phyloP scores from a whole-genome alignment of 2,113 vertebrate genomes.

The Rhinichthys klamathensis region DNA sequence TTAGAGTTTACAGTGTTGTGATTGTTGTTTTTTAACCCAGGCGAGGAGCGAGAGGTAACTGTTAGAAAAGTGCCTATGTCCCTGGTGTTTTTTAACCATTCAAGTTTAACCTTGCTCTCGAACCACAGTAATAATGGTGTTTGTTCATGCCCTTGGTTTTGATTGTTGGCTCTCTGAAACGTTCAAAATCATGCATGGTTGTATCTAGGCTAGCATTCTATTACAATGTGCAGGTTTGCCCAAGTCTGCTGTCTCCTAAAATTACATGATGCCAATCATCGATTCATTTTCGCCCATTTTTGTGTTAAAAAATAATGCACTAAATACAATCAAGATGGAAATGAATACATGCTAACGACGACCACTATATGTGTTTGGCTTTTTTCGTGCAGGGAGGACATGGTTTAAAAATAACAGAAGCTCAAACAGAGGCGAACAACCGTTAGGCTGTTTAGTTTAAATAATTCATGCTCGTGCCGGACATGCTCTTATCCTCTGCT shows the following conservation, averaged over 20 bases:
- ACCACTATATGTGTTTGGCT: not conserved
- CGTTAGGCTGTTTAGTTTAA: constrained; percentile 59
- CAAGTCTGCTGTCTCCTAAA: not conserved
- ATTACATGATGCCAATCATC: not conserved
- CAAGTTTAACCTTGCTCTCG: not conserved
- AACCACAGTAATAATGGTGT: not conserved
- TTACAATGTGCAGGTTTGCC: not conserved
- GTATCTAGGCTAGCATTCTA: not conserved
- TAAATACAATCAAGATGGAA: not conserved
- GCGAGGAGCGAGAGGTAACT: no score
- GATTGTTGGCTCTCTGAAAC: not conserved
- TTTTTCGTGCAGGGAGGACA: not conserved
- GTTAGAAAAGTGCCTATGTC: no score
- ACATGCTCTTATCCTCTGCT: constrained; percentile 42
- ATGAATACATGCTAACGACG: not conserved
- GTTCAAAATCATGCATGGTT: not conserved
- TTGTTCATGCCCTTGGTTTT: not conserved
- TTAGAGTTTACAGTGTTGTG: not conserved
- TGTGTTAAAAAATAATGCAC: not conserved
- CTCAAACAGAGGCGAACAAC: constrained; percentile 35
- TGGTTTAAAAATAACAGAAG: constrained; percentile 41
- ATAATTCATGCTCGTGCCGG: constrained; percentile 65
- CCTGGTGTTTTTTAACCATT: not conserved
- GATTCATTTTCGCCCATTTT: not conserved
- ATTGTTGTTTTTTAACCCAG: no score